Base-by-base conservation (phyloP, 2,888 invertebrate genomes). In the Chrysolina haemoptera region DNA sequence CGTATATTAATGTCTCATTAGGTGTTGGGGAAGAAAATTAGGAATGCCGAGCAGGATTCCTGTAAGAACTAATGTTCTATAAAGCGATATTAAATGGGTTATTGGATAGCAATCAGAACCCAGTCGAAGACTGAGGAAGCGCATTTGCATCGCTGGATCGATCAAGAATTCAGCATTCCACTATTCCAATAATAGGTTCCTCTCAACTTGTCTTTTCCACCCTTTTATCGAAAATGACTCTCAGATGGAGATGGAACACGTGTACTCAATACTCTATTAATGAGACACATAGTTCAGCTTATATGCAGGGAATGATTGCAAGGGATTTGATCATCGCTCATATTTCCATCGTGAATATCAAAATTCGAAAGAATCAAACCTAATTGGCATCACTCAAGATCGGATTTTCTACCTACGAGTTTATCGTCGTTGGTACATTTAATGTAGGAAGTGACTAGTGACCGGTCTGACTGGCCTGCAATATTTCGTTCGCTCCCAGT, bases 1-100 rank as follows among this genome's bases (percentile, higher is more conserved):
- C 62, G 62, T 46, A 48, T 71, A 59, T 66, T 67, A 50, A 71
- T 67, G 66, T 27, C 40, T 62, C 59, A 69, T 69, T 59, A 27
- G 2, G 14, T 35, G n/a, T 27, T n/a, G 35, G 59, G 27, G 16
- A n/a, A 16, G 59, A 59, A 27, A 59, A 59, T 59, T n/a, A 8
- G 59, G 35, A 27, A 59, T 27, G 35, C 35, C 27, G 27, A n/a
- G n/a, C 27, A 35, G 59, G 59, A 59, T 27, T 59, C 59, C n/a
- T 35, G 11, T 59, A 35, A n/a, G 59, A 27, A 59, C 14, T 59
- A 35, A 59, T 59, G 22, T 35, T 59, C 35, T 35, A 59, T 35
- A 27, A 59, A 14, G 20, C 59, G 59, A 59, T 59, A 59, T 59
- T 35, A 16, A 59, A 59, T 59, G 35, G 59, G 59, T 27, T 59